Evolutionary conservation across 1,140 invertebrate species (phyloP).

Genomic region (Zeugodacus cucurbitae): DNA sequence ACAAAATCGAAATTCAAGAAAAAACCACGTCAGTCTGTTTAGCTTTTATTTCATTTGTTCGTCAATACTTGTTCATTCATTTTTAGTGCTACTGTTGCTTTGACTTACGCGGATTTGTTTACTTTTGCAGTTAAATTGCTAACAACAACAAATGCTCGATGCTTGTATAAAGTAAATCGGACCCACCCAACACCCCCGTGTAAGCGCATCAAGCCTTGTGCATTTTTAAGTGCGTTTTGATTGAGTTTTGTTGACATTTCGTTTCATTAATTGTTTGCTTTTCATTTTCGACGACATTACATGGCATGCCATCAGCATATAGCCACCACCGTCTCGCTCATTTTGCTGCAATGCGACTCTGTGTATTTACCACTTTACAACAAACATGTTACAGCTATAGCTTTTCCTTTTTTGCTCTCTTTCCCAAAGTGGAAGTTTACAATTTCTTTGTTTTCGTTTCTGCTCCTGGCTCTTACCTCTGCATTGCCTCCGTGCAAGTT

Average conservation of each 20-base stretch:
- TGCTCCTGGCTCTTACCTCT: neutral
- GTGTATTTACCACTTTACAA: neutral
- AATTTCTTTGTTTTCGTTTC: neutral
- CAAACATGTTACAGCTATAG: neutral
- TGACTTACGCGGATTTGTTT: constrained; percentile 30
- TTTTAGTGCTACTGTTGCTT: neutral
- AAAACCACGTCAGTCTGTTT: neutral
- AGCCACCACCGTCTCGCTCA: neutral
- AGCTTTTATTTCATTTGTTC: neutral
- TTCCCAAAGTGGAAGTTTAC: neutral
- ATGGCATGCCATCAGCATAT: neutral
- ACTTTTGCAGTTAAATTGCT: constrained; percentile 32
- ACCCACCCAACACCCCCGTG: neutral
- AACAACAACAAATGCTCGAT: neutral
- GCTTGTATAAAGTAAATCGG: neutral
- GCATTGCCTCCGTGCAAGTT: neutral
- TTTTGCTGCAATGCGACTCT: neutral
- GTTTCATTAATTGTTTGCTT: constrained; percentile 41
- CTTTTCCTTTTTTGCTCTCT: neutral
- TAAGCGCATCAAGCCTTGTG: constrained; percentile 13
- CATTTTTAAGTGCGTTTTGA: constrained; percentile 42
- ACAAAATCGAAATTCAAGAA: no score
- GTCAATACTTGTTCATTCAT: neutral
- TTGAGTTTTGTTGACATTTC: constrained; percentile 42
- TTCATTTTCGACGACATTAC: constrained; percentile 37